Evolutionary conservation across 2,113 vertebrate genomes (phyloP), one percentile per base, ranked within the genome.

Genomic region (Heterotis niloticus): DNA sequence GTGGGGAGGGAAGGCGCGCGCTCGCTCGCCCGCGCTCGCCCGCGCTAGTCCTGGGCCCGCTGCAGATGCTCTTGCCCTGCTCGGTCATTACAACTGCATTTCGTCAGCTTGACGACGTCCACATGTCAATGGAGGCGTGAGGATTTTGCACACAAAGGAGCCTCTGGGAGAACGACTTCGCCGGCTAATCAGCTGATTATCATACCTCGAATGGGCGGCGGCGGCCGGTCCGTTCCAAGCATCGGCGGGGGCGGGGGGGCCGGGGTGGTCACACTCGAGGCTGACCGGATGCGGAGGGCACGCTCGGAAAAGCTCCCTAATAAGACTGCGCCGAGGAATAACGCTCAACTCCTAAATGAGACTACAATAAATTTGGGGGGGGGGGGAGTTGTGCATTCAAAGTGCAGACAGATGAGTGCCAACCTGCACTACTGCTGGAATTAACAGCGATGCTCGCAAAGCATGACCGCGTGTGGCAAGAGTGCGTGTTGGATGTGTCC

Each of bases 21-120:
- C 92, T 7, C 3, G 34, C 7, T 2, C 34, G 34, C 34, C 3
- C 34, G 34, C 7, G 34, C 34, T 2, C 34, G 34, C 34, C 3
- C 34, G 34, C 34, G n/a, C n/a, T n/a, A n/a, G 94, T 94, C 95
- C 95, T 90, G 93, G 91, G 91, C 92, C 91, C 93, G 91, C 93
- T 97, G 94, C 97, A 99, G 96, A 98, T 96, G 96, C 96, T 93
- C 93, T n/a, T 93, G 95, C 94, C 90, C 95, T 94, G 95, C 95
- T 96, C 95, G 96, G 98, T 99, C 97, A 96, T 99, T 98, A 98
- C 97, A 96, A 96, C 96, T 98, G 97, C 96, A 98, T 98, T 99
- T 99, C 96, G 98, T 99, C 97, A 98, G 96, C 96, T 97, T 98
- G 96, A 98, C 98, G 96, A 98, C 98, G 96, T 99, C 98, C 98